These are phyloP conservation scores for Seira sanloemensis DNA, from an alignment of 2,888 invertebrate species.

Conservation along the genomic window DNA sequence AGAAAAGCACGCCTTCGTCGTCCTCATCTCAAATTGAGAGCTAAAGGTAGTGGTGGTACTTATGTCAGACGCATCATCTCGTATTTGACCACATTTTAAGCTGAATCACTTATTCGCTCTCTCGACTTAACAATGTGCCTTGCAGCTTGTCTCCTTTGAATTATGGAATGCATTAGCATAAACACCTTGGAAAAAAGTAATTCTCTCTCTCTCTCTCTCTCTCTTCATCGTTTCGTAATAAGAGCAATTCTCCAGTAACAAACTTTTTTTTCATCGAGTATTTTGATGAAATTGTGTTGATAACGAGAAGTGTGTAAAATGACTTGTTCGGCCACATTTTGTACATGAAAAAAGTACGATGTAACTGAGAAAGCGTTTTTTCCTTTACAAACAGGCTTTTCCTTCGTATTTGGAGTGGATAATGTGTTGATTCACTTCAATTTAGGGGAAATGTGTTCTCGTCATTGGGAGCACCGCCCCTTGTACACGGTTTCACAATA, in stretches of 20 bases:
- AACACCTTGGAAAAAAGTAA: conserved; percentile 11
- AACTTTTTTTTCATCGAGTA: no score
- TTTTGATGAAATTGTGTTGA: background rate
- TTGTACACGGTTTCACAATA: conserved; percentile 61
- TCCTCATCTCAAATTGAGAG: no score
- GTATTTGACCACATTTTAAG: background rate
- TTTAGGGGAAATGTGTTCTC: conserved; percentile 26
- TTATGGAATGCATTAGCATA: conserved; percentile 51
- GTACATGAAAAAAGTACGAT: background rate
- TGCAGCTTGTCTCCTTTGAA: conserved; percentile 48
- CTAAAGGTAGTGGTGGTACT: background rate
- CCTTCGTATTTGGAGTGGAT: background rate
- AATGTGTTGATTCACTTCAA: background rate
- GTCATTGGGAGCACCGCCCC: conserved; percentile 62
- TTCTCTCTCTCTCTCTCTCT: no score
- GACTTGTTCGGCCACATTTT: background rate
- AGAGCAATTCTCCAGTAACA: conserved; percentile 4
- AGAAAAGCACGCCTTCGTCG: background rate
- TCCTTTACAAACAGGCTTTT: background rate
- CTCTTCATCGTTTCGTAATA: no score
- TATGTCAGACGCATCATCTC: background rate
- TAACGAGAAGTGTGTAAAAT: background rate
- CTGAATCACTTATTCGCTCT: no score
- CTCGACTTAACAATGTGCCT: conserved; percentile 21
- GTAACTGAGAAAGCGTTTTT: background rate